phyloP scores from a whole-genome alignment of 2,113 vertebrate genomes.

The Tichodroma muraria region DNA sequence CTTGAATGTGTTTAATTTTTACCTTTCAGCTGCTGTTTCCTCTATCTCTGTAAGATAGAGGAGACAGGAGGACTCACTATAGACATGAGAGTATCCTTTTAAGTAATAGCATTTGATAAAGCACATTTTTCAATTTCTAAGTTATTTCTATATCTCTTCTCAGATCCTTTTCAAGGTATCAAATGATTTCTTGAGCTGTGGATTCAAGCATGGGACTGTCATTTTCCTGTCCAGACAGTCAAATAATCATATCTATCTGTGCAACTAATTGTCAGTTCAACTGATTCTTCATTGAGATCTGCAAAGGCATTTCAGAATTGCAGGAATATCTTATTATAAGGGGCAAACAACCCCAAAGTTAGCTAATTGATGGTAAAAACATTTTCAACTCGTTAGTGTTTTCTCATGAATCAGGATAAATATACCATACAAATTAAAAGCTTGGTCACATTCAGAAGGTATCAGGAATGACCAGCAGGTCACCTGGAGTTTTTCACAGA shows the following conservation, averaged over 20 bases:
- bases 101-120: background rate
- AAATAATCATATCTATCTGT: background rate
- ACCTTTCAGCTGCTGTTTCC: background rate
- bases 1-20: background rate
- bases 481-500: background rate
- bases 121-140: background rate
- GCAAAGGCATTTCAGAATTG: background rate
- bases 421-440: background rate
- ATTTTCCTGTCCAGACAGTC: background rate
- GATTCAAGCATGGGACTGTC: background rate
- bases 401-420: background rate
- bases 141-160: background rate
- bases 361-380: background rate
- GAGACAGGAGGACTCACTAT: background rate
- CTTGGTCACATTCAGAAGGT: background rate
- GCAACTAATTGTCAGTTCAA: background rate
- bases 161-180: background rate
- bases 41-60: background rate
- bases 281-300: background rate
- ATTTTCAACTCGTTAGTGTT: background rate
- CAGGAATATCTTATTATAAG: background rate
- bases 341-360: background rate
- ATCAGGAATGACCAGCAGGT: background rate
- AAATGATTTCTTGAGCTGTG: background rate
- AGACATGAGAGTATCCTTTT: background rate